Base-by-base conservation (phyloP, 2,797 vertebrate genomes). In the Labroides dimidiatus region DNA sequence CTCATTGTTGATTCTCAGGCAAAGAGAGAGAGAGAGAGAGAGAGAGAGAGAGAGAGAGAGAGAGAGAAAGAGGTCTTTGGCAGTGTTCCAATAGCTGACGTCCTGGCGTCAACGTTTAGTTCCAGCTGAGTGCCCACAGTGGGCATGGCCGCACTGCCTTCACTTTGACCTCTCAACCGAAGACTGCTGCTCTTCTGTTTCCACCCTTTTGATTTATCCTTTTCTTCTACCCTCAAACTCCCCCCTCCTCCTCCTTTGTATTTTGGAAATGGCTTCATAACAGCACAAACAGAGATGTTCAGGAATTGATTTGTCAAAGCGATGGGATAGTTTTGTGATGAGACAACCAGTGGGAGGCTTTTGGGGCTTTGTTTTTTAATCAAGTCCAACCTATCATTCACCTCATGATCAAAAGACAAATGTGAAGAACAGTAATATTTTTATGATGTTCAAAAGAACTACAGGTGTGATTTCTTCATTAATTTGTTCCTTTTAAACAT, bases 101-200 rank as follows among this genome's bases (percentile, higher is more conserved):
- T 91, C 91, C 84, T 72, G 71, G 92, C 92, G 82, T 92, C 91
- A 90, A 87, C 86, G 70, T 91, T 94, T 94, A 93, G 94, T 94
- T 94, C 92, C 93, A 94, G 91, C 83, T 90, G 90, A 78, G 91
- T 92, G 91, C 88, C 88, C 83, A 88, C 78, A 89, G 92, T 90
- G 73, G 88, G 89, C 87, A 89, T 87, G 86, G 89, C 82, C 86
- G 68, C 80, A 75, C 81, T 79, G 44, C 66, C 88, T 93, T 84
- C 79, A 66, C 82, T 84, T 77, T 90, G 89, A 92, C 92, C 93
- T 93, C 71, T 89, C 90, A 79, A 91, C 91, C 84, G 68, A 63
- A 83, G 90, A 93, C 85, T 90, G 93, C 85, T 82, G 91, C 90
- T 89, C 55, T 89, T 75, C 91, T 87, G 65, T 94, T 91, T 80